Base-by-base conservation (phyloP, 2,797 vertebrate genomes). In the Cephalopachus bancanus region DNA sequence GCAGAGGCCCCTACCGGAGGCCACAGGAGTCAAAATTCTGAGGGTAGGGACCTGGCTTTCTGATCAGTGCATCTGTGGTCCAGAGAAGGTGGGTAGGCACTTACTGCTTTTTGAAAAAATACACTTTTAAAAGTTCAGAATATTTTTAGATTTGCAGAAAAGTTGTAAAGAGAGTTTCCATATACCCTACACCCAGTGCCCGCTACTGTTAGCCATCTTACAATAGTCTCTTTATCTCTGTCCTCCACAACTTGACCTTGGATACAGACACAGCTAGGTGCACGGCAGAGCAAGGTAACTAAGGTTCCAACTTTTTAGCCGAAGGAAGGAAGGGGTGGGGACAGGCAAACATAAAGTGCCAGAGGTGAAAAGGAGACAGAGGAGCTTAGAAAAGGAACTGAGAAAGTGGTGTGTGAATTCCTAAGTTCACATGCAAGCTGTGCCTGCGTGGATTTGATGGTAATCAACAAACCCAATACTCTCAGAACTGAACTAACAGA, bases 401-500 rank as follows among this genome's bases (percentile, higher is more conserved):
- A 0, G 1, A 8, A 75, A 24, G 44, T n/a, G 44, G 53, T 5
- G 74, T 62, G 3, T 55, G 22, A 59, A 65, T 19, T 74, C 33
- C 44, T 81, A 14, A 64, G 59, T 30, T 85, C 74, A n/a, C 30
- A 57, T 3, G 7, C 6, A 81, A 22, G 33, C 22, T 3, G 7
- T 5, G 10, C 26, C 49, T 11, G 2, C 51, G 20, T 0, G 10
- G 51, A 59, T 59, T 19, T 17, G 19, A 15, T 51, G 24, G 33
- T 16, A 53, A 19, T 26, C 17, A 11, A 60, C 8, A 7, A 1
- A 11, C 10, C 10, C 11, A 20, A 11, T 3, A 1, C 26, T 5
- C 22, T 51, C 22, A 90, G 37, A 65, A 33, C 17, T 5, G 14
- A 51, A 44, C 59, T 6, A 22, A 64, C 53, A 28, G 28, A 28